Evolutionary conservation across 2,888 invertebrate species (phyloP).

Genomic region (Metopia argyrocephala): DNA sequence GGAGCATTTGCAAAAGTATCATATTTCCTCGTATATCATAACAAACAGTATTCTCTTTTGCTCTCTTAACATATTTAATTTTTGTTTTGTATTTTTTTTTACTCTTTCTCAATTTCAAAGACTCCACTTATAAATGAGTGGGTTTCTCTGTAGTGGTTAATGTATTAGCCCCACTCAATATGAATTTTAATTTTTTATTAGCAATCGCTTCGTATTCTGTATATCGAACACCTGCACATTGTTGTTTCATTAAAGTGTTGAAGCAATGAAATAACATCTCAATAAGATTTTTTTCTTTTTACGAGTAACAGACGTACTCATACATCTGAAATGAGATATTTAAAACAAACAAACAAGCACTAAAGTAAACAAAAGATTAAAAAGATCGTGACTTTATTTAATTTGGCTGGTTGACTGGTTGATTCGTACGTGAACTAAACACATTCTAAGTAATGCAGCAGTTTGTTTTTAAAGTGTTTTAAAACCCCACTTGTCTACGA

Average conservation of each 20-base stretch:
- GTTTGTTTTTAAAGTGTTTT: background rate
- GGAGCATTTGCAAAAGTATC: conserved; percentile 52
- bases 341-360: conserved; percentile 3
- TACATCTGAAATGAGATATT: conserved; percentile 25
- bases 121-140: conserved; percentile 36
- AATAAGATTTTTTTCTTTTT: conserved; percentile 9
- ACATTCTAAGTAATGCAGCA: conserved; percentile 2
- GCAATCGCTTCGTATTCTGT: conserved; percentile 23
- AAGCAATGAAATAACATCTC: conserved; percentile 26
- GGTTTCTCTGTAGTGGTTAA: conserved; percentile 17
- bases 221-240: conserved; percentile 58
- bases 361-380: background rate
- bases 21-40: conserved; percentile 39
- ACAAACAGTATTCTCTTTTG: conserved; percentile 10
- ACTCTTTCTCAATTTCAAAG: too few relatives aligned
- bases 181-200: conserved; percentile 15
- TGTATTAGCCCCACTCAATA: conserved; percentile 50
- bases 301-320: conserved; percentile 6
- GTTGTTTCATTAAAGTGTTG: conserved; percentile 26
- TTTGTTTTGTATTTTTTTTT: background rate
- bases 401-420: conserved; percentile 19
- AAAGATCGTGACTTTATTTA: conserved; percentile 41
- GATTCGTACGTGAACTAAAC: too few relatives aligned
- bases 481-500: background rate
- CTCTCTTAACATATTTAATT: background rate